phyloP scores from a whole-genome alignment of 1,140 invertebrate genomes.

The Listronotus bonariensis region DNA sequence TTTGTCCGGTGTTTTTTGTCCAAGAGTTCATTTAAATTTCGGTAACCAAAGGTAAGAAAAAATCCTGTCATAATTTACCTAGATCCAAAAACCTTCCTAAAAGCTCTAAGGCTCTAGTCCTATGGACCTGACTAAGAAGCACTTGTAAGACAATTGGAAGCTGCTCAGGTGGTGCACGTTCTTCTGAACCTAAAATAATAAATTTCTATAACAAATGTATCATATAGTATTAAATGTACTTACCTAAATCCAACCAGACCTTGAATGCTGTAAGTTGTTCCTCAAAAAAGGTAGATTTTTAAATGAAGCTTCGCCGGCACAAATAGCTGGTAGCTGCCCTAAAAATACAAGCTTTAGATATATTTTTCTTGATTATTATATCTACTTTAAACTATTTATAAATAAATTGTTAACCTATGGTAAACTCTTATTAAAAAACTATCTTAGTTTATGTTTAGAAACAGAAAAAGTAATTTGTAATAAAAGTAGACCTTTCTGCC shows the following conservation, averaged over 20 bases:
- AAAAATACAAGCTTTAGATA: background rate
- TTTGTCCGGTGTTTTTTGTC: no score
- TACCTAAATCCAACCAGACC: slow-evolving; percentile 87
- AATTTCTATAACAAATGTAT: background rate
- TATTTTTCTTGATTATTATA: no score
- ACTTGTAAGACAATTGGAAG: slow-evolving; percentile 98
- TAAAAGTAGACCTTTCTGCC: no score
- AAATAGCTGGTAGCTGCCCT: slow-evolving; percentile 77
- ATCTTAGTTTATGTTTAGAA: no score
- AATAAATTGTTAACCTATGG: no score
- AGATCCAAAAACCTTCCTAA: slow-evolving; percentile 95
- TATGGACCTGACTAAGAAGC: slow-evolving; percentile 94
- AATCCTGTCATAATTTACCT: background rate
- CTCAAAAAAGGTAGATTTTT: slow-evolving; percentile 92
- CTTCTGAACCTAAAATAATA: slow-evolving; percentile 61
- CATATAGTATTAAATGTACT: slow-evolving; percentile 21
- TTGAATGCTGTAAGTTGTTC: slow-evolving; percentile 99
- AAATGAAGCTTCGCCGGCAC: slow-evolving; percentile 69
- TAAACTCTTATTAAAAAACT: no score
- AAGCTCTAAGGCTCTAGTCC: slow-evolving; percentile 91
- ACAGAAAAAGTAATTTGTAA: no score
- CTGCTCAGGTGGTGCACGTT: slow-evolving; percentile 88
- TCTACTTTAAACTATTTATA: no score
- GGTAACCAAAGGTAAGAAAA: no score
- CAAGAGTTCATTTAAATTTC: no score